Evolutionary conservation across 2,888 invertebrate genomes (phyloP).

Genomic region (Halocaridina rubra): DNA sequence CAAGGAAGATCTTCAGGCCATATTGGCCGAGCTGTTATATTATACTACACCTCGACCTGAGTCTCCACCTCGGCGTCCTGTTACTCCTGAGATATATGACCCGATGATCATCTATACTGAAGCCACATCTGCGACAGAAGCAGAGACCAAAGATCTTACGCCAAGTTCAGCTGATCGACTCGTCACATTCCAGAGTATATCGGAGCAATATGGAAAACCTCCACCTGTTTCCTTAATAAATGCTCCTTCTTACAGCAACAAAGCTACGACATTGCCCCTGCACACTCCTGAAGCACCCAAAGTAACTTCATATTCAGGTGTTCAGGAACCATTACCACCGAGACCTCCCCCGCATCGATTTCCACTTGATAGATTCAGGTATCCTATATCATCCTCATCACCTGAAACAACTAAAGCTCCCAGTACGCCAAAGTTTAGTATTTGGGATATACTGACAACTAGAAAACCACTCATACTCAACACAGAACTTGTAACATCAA

Average conservation of each 20-base stretch:
- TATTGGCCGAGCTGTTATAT: constrained; percentile 39
- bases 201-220: constrained; percentile 4
- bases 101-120: not conserved
- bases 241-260: not conserved
- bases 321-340: constrained; percentile 24
- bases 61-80: not conserved
- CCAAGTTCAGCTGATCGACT: constrained; percentile 29
- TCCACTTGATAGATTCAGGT: constrained; percentile 42
- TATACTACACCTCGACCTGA: constrained; percentile 46
- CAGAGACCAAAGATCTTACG: not conserved
- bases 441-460: constrained; percentile 61
- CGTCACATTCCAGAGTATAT: constrained; percentile 45
- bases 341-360: constrained; percentile 30
- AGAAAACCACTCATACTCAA: constrained; percentile 62
- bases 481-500: constrained; percentile 64
- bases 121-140: not conserved
- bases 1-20: constrained; percentile 45
- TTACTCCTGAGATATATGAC: not conserved
- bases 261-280: constrained; percentile 6
- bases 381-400: constrained; percentile 11
- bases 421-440: constrained; percentile 21
- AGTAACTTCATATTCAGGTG: constrained; percentile 46
- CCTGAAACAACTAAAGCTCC: not conserved
- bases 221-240: not conserved
- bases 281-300: constrained; percentile 21